Evolutionary conservation across 2,113 vertebrate species (phyloP).

Genomic region (Empidonax traillii): DNA sequence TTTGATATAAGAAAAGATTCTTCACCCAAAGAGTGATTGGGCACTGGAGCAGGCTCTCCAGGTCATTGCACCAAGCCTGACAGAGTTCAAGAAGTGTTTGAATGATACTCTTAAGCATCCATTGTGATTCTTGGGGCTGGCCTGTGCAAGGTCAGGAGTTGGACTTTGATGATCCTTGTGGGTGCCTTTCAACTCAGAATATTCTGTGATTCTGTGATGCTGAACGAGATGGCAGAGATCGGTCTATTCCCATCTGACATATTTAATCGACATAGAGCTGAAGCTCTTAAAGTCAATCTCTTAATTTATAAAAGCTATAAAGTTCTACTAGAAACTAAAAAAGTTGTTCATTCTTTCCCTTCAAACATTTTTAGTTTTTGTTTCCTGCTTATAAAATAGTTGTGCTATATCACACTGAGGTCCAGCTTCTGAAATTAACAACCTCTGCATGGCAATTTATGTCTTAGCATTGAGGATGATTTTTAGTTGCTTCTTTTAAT

Average conservation of each 20-base stretch:
- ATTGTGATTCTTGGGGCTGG: not conserved
- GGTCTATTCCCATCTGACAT: not conserved
- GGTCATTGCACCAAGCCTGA: not conserved
- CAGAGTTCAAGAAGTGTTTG: not conserved
- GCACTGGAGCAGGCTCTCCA: not conserved
- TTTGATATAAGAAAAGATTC: not conserved
- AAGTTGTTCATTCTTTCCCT: not conserved
- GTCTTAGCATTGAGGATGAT: not conserved
- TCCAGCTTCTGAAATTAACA: not conserved
- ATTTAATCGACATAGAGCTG: not conserved
- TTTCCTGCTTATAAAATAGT: not conserved
- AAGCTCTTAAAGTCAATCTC: not conserved
- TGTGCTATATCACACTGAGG: not conserved
- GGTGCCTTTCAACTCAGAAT: not conserved
- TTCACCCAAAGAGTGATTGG: not conserved
- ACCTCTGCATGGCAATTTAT: not conserved
- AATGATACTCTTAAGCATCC: not conserved
- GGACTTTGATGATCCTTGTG: not conserved
- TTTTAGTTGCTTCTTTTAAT: not conserved
- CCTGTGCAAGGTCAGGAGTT: not conserved
- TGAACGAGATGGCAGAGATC: not conserved
- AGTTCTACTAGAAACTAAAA: not conserved
- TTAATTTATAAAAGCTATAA: not conserved
- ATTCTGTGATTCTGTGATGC: not conserved
- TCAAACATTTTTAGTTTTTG: not conserved